phyloP scores from a whole-genome alignment of 1,140 invertebrate genomes.

The Halesus radiatus region DNA sequence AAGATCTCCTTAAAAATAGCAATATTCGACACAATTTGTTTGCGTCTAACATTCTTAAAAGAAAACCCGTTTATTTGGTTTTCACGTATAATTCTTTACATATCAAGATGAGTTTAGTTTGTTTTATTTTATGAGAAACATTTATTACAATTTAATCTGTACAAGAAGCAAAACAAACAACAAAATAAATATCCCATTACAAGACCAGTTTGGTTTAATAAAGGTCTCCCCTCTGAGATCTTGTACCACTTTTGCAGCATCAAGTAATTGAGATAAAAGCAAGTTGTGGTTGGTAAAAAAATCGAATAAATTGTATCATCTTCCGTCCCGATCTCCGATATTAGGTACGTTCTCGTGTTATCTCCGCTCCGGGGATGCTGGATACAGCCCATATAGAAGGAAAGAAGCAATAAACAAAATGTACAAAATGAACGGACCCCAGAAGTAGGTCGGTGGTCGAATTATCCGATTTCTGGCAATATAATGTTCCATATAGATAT shows the following conservation, averaged over 20 bases:
- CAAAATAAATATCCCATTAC: constrained; percentile 37
- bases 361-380: background rate
- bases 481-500: constrained; percentile 38
- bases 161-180: constrained; percentile 4
- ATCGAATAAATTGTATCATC: constrained; percentile 29
- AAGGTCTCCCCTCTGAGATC: background rate
- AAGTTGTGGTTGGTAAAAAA: constrained; percentile 32
- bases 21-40: too few relatives aligned
- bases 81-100: too few relatives aligned
- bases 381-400: background rate
- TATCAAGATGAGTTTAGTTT: too few relatives aligned
- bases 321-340: constrained; percentile 29
- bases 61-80: too few relatives aligned
- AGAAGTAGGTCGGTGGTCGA: background rate
- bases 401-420: constrained; percentile 41
- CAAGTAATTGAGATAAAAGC: constrained; percentile 39
- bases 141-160: too few relatives aligned
- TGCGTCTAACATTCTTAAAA: too few relatives aligned
- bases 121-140: too few relatives aligned
- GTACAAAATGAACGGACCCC: constrained; percentile 25
- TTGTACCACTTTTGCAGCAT: constrained; percentile 24
- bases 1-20: too few relatives aligned
- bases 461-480: constrained; percentile 51
- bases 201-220: background rate
- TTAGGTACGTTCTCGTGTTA: constrained; percentile 20